Evolutionary conservation across 1,140 invertebrate species (phyloP).

Genomic region (Drosophila kepulauana): DNA sequence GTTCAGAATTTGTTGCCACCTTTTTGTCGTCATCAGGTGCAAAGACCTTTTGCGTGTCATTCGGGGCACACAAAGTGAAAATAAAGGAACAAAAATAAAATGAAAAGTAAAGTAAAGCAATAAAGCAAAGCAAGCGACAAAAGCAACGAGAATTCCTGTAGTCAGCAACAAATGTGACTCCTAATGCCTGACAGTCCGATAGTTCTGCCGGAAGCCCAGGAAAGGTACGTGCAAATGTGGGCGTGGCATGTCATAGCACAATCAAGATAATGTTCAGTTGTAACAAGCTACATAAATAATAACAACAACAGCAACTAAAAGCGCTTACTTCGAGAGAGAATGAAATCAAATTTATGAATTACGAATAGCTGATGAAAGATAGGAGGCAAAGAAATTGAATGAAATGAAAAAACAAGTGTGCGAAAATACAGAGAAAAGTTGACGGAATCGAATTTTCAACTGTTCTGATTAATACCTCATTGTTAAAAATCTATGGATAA

Average conservation of each 20-base stretch:
- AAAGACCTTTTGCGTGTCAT: constrained; percentile 78
- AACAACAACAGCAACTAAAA: not conserved
- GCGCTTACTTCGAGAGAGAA: not conserved
- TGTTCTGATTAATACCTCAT: too few relatives aligned
- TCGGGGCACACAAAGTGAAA: constrained; percentile 47
- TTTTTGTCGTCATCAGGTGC: constrained; percentile 63
- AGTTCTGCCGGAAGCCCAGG: constrained; percentile 12
- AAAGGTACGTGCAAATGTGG: constrained; percentile 28
- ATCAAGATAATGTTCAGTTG: constrained; percentile 41
- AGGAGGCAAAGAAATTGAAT: not conserved
- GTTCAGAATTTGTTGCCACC: constrained; percentile 40
- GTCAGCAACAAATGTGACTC: constrained; percentile 7
- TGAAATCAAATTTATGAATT: constrained; percentile 34
- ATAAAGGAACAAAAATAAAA: constrained; percentile 33
- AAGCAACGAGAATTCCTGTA: constrained; percentile 32
- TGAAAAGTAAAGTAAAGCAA: constrained; percentile 49
- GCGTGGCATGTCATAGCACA: constrained; percentile 39
- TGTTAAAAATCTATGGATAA: too few relatives aligned
- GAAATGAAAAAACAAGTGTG: not conserved
- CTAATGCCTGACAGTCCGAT: constrained; percentile 4
- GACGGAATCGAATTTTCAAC: too few relatives aligned
- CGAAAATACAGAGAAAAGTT: not conserved
- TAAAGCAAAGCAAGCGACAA: constrained; percentile 38
- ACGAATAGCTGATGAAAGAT: not conserved
- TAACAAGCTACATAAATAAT: constrained; percentile 22